These are phyloP conservation scores for Peribatodes rhomboidaria DNA, from an alignment of 2,888 invertebrate species.

Conservation along the genomic window DNA sequence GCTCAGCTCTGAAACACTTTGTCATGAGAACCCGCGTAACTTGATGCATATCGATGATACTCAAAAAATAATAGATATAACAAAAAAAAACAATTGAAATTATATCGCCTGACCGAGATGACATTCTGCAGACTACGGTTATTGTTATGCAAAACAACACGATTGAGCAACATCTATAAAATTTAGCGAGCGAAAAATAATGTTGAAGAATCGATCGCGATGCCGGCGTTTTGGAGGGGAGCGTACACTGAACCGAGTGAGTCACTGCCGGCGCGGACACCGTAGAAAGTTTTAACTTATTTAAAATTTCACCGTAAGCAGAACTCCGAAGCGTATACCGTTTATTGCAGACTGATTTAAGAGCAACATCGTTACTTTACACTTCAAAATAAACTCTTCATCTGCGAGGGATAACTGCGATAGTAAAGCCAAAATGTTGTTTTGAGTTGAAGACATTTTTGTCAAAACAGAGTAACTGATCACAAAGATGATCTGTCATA, in stretches of 20 bases:
- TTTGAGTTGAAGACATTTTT: too few relatives aligned
- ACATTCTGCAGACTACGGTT: conserved; percentile 29
- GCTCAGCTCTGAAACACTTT: too few relatives aligned
- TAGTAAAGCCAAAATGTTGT: too few relatives aligned
- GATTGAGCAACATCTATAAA: conserved; percentile 52
- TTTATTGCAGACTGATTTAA: conserved; percentile 61
- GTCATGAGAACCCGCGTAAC: too few relatives aligned
- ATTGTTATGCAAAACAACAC: conserved; percentile 50
- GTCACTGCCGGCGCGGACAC: conserved; percentile 59
- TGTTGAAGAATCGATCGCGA: conserved; percentile 57
- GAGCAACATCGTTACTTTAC: conserved; percentile 34
- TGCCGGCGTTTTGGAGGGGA: conserved; percentile 59
- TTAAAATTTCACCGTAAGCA: conserved; percentile 83
- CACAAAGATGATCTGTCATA: too few relatives aligned
- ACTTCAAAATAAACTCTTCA: background rate
- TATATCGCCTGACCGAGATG: conserved; percentile 11
- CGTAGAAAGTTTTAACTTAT: conserved; percentile 81
- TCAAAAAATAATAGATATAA: too few relatives aligned
- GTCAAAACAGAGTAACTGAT: too few relatives aligned
- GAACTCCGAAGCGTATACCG: conserved; percentile 61
- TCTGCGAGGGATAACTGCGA: background rate
- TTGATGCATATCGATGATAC: too few relatives aligned
- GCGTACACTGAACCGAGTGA: conserved; percentile 71
- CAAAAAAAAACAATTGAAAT: background rate
- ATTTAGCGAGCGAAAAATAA: conserved; percentile 46